Base-by-base conservation (phyloP, 2,888 invertebrate genomes). In the Neria commutata region DNA sequence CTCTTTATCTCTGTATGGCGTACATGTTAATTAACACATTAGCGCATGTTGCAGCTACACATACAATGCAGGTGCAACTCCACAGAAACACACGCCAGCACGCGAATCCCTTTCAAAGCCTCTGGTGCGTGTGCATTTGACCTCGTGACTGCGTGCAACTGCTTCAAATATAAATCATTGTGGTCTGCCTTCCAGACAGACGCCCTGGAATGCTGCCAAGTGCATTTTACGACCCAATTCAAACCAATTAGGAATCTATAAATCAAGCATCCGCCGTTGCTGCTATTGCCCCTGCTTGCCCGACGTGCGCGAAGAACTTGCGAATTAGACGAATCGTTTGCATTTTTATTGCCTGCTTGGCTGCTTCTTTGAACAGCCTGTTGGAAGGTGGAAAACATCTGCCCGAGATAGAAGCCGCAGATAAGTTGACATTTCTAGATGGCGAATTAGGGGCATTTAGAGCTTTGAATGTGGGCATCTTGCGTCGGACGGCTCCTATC, bases 351-450 rank as follows among this genome's bases (percentile, higher is more conserved):
- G n/a, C n/a, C n/a, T n/a, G n/a, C n/a, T n/a, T n/a, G n/a, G n/a
- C n/a, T n/a, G n/a, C n/a, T n/a, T n/a, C n/a, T n/a, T n/a, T n/a
- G n/a, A n/a, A n/a, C n/a, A n/a, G n/a, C n/a, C n/a, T n/a, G n/a
- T n/a, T 14, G 37, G 11, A 4, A 37, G 37, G 4, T n/a, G 37
- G 11, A 37, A 37, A 37, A 37, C 37, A 37, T 37, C 37, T 37
- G 37, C 37, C 16, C 14, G 11, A 8, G 37, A 37, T 37, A 5
- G 4, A n/a, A 8, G n/a, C 37, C 37, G 16, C 8, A 37, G 37
- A 37, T 37, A 37, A 37, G 37, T 6, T 37, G 37, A 37, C 37
- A 37, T 37, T 37, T 37, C 37, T n/a, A 37, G 37, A 37, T 37
- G 8, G 16, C 37, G 37, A 37, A n/a, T 37, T 37, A 37, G 37